Conservation (phyloP, 2,113 vertebrate species). For the Passer montanus region DNA sequence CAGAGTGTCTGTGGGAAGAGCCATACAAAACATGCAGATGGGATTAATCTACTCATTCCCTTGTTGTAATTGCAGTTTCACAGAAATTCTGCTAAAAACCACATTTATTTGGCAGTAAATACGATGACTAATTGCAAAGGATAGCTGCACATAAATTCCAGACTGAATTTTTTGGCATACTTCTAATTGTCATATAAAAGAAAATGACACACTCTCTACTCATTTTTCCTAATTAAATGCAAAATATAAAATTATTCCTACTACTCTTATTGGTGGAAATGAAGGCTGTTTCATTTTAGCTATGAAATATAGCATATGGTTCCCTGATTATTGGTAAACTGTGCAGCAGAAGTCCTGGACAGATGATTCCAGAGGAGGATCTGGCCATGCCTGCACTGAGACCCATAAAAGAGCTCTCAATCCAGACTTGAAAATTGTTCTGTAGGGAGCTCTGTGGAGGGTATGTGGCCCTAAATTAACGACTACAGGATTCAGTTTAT, state of each 20-base stretch:
- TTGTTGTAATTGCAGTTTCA: slow-evolving; percentile 18
- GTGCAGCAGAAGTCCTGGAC: neutral
- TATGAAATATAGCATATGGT: slow-evolving; percentile 15
- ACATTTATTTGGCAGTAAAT: slow-evolving; percentile 59
- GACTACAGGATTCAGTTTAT: neutral
- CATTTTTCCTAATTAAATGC: slow-evolving; percentile 55
- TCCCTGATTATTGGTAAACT: neutral
- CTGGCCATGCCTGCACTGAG: neutral
- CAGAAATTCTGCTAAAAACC: slow-evolving; percentile 20
- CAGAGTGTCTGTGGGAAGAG: neutral
- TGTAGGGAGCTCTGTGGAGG: neutral
- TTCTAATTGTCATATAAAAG: slow-evolving; percentile 53
- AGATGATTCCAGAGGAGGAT: neutral
- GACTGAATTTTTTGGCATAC: slow-evolving; percentile 19
- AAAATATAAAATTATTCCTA: slow-evolving; percentile 38
- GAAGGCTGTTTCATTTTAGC: slow-evolving; percentile 6
- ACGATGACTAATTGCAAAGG: slow-evolving; percentile 41
- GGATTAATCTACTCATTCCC: neutral
- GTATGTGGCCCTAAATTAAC: neutral
- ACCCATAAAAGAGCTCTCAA: rapidly evolving
- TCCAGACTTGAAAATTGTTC: neutral
- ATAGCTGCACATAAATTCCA: slow-evolving; percentile 36
- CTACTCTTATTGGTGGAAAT: neutral
- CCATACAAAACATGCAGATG: neutral
- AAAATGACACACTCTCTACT: slow-evolving; percentile 43